Evolutionary conservation across 1,140 invertebrate species (phyloP).

Genomic region (Zaprionus davidi): DNA sequence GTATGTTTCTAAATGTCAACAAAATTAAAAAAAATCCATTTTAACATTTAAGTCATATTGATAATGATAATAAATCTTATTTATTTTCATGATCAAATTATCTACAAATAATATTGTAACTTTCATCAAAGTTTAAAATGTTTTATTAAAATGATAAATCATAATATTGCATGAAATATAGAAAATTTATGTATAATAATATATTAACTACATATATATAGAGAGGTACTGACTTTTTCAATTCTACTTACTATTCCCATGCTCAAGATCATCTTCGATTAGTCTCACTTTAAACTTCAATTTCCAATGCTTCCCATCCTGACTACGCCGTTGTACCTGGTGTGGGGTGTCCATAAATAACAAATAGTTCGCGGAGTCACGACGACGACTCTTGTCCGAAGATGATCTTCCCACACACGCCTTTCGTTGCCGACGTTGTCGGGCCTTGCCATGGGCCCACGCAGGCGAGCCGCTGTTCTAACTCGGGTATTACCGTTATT

Average conservation of each 20-base stretch:
- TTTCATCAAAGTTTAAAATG: no score
- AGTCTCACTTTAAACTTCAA: neutral
- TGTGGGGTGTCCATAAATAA: conserved; percentile 64
- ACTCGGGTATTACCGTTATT: conserved; percentile 17
- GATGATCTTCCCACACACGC: conserved; percentile 74
- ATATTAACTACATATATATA: no score
- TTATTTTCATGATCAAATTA: no score
- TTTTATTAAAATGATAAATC: no score
- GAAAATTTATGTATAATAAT: no score
- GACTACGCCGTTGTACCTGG: neutral
- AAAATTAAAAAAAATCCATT: no score
- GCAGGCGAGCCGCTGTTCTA: conserved; percentile 7
- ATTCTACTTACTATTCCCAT: neutral
- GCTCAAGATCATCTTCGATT: neutral
- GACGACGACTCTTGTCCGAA: neutral
- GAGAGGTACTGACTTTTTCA: no score
- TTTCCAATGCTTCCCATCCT: neutral
- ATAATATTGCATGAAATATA: no score
- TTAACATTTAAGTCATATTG: no score
- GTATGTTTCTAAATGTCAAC: no score
- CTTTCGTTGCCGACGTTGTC: conserved; percentile 8
- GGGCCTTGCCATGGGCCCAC: conserved; percentile 39
- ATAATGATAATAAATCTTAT: no score
- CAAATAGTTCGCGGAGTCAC: conserved; percentile 14
- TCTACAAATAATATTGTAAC: no score